Evolutionary conservation across 2,888 invertebrate genomes (phyloP).

Genomic region (Craniophora ligustri): DNA sequence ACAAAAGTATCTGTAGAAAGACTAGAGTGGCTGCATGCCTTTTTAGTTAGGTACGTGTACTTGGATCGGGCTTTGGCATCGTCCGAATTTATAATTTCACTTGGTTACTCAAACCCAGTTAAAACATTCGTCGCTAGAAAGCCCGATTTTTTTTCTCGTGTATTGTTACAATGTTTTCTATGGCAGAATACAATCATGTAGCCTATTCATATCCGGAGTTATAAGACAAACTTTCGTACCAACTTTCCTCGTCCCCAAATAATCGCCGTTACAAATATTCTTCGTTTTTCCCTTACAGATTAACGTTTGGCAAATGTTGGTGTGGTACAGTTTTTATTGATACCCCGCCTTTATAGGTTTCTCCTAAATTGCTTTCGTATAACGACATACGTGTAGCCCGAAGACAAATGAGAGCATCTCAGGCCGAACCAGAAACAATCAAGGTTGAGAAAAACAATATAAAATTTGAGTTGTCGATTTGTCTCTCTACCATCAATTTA

Average conservation of each 20-base stretch:
- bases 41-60: too few relatives aligned
- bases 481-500: constrained; percentile 62
- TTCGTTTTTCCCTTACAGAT: constrained; percentile 27
- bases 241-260: constrained; percentile 25
- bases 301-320: constrained; percentile 41
- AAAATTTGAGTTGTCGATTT: constrained; percentile 68
- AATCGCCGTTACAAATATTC: constrained; percentile 33
- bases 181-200: background rate
- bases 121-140: background rate
- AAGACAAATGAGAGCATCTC: constrained; percentile 62
- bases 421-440: constrained; percentile 61
- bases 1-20: too few relatives aligned
- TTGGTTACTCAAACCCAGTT: too few relatives aligned
- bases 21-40: too few relatives aligned
- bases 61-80: too few relatives aligned
- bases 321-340: constrained; percentile 43
- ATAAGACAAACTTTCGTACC: constrained; percentile 20
- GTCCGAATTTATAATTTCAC: too few relatives aligned
- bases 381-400: constrained; percentile 43
- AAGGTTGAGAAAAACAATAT: constrained; percentile 62
- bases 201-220: constrained; percentile 9
- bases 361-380: constrained; percentile 56
- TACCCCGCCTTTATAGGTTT: constrained; percentile 49
- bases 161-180: background rate
- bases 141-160: background rate